A percentile compares a stretch with the other conserved stretches of the same genome.
Conservation (phyloP, 2,888 invertebrate genomes). For the Margaritifera margaritifera region DNA sequence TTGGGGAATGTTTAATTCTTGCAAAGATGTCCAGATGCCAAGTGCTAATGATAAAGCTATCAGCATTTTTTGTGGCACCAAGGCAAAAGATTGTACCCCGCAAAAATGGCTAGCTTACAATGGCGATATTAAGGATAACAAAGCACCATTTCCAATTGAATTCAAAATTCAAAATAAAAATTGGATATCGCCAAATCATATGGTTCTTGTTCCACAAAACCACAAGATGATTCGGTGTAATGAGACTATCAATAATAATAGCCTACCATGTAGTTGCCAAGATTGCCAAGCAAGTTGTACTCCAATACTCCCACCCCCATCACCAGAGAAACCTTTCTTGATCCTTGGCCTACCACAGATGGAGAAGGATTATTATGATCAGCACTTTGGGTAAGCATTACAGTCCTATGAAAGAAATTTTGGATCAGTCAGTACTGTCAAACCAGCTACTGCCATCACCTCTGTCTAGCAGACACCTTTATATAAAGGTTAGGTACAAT, state of each 20-base stretch:
- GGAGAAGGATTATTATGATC: constrained; percentile 94
- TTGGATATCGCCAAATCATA: constrained; percentile 9
- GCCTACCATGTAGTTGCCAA: constrained; percentile 89
- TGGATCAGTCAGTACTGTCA: no score
- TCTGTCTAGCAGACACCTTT: no score
- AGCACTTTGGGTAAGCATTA: constrained; percentile 80
- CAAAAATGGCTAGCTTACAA: constrained; percentile 75
- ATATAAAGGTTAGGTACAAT: no score
- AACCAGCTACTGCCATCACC: no score
- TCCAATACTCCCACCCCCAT: constrained; percentile 77
- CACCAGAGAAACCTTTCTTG: constrained; percentile 78
- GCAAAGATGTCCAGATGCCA: constrained; percentile 87
- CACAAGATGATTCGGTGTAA: constrained; percentile 55
- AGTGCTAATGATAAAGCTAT: constrained; percentile 83
- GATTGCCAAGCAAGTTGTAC: constrained; percentile 80
- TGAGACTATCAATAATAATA: constrained; percentile 70
- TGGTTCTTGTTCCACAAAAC: constrained; percentile 54
- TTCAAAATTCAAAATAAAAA: constrained; percentile 64
- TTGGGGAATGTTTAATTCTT: constrained; percentile 84
- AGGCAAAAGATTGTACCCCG: constrained; percentile 81
- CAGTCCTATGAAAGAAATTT: no score
- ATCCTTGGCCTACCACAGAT: constrained; percentile 85
- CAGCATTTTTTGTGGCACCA: constrained; percentile 87
- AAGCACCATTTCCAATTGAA: constrained; percentile 69
- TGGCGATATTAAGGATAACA: constrained; percentile 67